Percentiles rank a stretch among this genome's conserved stretches.
These are phyloP conservation scores for Drosophila baimaii DNA, from an alignment of 1,140 invertebrate species.

Conservation along the genomic window DNA sequence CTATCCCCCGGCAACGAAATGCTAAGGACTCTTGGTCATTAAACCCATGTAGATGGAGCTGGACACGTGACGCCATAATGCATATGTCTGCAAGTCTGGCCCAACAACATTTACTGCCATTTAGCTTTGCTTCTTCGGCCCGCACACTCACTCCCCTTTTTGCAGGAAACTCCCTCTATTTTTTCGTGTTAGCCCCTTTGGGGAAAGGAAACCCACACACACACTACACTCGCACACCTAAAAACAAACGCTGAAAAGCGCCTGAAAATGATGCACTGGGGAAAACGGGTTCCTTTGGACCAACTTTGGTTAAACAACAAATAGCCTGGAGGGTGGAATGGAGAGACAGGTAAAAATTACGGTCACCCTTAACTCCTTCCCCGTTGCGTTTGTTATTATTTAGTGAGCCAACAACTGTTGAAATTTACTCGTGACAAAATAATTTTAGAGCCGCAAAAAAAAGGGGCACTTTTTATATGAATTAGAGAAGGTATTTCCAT, in stretches of 20 bases:
- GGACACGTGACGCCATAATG: constrained; percentile 58
- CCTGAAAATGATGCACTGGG: constrained; percentile 54
- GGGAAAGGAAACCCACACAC: constrained; percentile 6
- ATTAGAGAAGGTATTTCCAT: constrained; percentile 20
- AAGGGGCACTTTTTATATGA: constrained; percentile 46
- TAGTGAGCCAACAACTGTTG: constrained; percentile 36
- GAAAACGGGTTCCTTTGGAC: constrained; percentile 34
- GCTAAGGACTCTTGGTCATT: constrained; percentile 35
- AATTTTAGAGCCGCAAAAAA: constrained; percentile 33
- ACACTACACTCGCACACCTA: constrained; percentile 22
- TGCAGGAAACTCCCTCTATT: constrained; percentile 3
- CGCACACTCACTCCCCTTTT: not conserved
- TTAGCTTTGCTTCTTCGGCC: constrained; percentile 22
- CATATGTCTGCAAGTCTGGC: constrained; percentile 52
- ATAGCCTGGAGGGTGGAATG: constrained; percentile 8
- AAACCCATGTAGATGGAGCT: constrained; percentile 37
- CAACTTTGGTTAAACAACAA: too few relatives aligned
- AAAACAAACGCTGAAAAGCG: constrained; percentile 39
- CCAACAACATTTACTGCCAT: constrained; percentile 48
- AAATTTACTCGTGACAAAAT: constrained; percentile 45
- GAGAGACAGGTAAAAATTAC: constrained; percentile 27
- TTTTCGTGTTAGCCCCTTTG: constrained; percentile 13
- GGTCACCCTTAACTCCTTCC: not conserved
- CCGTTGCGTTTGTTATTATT: constrained; percentile 35
- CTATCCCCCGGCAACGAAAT: constrained; percentile 3